A percentile compares a stretch with the other conserved stretches of the same genome.
Conservation (phyloP, 1,140 invertebrate species). For the Pissodes strobi region DNA sequence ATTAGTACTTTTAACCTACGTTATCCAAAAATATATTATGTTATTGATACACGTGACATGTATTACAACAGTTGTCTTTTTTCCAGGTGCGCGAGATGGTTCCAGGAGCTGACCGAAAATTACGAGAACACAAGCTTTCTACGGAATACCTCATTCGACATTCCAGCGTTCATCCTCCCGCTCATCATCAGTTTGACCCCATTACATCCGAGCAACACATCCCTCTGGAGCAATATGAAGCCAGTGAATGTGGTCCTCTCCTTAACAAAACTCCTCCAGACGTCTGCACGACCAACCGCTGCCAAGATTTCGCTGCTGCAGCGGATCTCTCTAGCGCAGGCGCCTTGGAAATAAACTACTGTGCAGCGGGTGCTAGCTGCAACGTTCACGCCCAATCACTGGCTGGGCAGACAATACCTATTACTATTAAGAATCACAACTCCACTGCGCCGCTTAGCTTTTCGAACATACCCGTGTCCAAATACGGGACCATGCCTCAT, state of each 20-base stretch:
- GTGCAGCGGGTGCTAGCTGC: slow-evolving; percentile 9
- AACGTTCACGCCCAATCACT: slow-evolving; percentile 33
- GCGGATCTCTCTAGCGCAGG: slow-evolving; percentile 32
- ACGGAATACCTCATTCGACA: slow-evolving; percentile 51
- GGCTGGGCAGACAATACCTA: slow-evolving; percentile 54
- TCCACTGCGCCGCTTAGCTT: slow-evolving; percentile 40
- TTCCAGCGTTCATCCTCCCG: slow-evolving; percentile 16
- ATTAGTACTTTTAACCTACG: too few relatives aligned
- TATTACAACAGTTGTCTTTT: not conserved
- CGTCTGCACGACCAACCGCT: slow-evolving; percentile 53
- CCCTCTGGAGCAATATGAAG: slow-evolving; percentile 44
- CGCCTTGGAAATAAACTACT: slow-evolving; percentile 42
- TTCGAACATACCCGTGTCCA: slow-evolving; percentile 44
- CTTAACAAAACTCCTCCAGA: slow-evolving; percentile 54
- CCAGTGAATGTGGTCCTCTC: slow-evolving; percentile 49
- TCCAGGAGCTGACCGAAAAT: slow-evolving; percentile 65
- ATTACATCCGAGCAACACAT: slow-evolving; percentile 40
- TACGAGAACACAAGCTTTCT: slow-evolving; percentile 59
- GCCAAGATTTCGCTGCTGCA: slow-evolving; percentile 46
- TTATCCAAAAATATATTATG: too few relatives aligned
- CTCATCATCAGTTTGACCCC: slow-evolving; percentile 41
- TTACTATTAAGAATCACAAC: slow-evolving; percentile 52
- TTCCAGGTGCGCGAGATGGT: slow-evolving; percentile 65
- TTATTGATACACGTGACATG: too few relatives aligned
- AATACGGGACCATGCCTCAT: slow-evolving; percentile 54